Evolutionary conservation across 2,797 vertebrate genomes (phyloP), one percentile per base, ranked within the genome.

Genomic region (Scleropages formosus): DNA sequence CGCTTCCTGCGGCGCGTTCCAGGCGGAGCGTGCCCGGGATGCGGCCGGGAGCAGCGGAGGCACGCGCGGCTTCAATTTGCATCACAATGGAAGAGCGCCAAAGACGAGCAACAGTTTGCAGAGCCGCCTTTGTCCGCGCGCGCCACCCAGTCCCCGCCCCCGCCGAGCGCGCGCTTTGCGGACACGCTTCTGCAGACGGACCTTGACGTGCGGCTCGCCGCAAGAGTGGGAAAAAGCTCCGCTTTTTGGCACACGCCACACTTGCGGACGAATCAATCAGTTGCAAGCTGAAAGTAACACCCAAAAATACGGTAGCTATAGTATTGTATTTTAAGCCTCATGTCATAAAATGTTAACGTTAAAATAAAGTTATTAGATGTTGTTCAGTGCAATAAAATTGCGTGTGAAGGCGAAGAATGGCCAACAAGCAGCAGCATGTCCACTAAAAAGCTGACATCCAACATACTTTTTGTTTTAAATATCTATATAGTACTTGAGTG

Each of bases 21-120:
- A 62, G 74, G 22, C 51, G 84, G 83, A 87, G 89, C 80, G 83
- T 89, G 90, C 83, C 87, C 53, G 79, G 75, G 74, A 63, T 75
- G 70, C 79, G 56, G 75, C 79, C 77, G 78, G 79, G 77, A 73
- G 66, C 82, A 84, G 87, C 87, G 69, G 86, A 90, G 89, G 87
- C 90, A 91, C 89, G 90, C 85, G 90, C 80, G 81, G 76, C 24
- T 3, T 75, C 87, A 73, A 88, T 92, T 91, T 87, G 1, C 82
- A 90, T 91, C 46, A 91, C 82, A 90, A 90, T 79, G 73, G 77
- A 74, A 74, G 79, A 74, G 75, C 77, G 77, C 75, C 75, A 80
- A 77, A 80, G 81, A 82, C 72, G 76, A 82, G 83, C 84, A 86
- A 86, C 88, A 89, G 87, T 87, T 85, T 85, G 83, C 72, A 83